These are phyloP conservation scores for Philopedon plagiatum DNA, from an alignment of 2,888 invertebrate species.

Conservation along the genomic window DNA sequence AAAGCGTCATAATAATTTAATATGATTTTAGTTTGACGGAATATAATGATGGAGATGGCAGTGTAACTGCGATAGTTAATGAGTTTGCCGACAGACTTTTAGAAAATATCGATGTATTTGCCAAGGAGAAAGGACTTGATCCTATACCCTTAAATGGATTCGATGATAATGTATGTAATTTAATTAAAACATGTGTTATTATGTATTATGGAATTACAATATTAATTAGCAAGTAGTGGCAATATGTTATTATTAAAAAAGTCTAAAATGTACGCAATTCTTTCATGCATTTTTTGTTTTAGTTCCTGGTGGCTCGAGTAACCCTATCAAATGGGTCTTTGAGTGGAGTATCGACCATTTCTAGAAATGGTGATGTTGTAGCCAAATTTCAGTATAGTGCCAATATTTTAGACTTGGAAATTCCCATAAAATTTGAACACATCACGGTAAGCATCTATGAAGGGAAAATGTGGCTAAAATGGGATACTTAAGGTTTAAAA, in stretches of 20 bases:
- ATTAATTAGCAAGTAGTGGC: neutral
- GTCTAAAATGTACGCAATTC: too few relatives aligned
- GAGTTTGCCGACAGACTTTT: slow-evolving; percentile 70
- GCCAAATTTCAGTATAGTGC: slow-evolving; percentile 45
- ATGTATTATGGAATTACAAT: neutral
- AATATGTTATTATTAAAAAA: too few relatives aligned
- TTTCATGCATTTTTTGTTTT: neutral
- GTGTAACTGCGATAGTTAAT: slow-evolving; percentile 48
- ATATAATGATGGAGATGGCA: slow-evolving; percentile 1
- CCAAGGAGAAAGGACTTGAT: slow-evolving; percentile 68
- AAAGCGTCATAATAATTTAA: too few relatives aligned
- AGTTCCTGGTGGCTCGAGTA: slow-evolving; percentile 28
- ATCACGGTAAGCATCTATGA: slow-evolving; percentile 18
- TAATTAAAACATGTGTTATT: neutral
- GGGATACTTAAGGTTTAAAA: too few relatives aligned
- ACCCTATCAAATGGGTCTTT: slow-evolving; percentile 68
- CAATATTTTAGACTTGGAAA: slow-evolving; percentile 33
- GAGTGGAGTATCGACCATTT: slow-evolving; percentile 69
- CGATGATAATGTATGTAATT: slow-evolving; percentile 6
- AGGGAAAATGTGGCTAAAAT: too few relatives aligned
- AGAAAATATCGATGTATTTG: slow-evolving; percentile 66
- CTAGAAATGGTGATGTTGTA: slow-evolving; percentile 69
- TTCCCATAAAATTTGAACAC: slow-evolving; percentile 51
- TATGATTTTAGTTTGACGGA: neutral
- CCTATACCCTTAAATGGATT: slow-evolving; percentile 63